Base-by-base conservation (phyloP, 1,140 invertebrate species). In the Penaeus japonicus region DNA sequence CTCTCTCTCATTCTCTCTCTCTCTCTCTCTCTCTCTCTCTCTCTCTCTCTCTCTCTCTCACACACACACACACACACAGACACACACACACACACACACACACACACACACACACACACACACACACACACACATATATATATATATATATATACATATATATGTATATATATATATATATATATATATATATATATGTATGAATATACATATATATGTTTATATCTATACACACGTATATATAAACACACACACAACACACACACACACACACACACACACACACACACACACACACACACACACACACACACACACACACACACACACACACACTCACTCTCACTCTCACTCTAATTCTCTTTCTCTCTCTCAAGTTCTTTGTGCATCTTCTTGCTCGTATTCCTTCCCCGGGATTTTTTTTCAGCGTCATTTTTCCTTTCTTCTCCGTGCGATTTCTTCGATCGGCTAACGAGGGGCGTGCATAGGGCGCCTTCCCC, bases 111-210 rank as follows among this genome's bases (percentile, higher is more conserved):
- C 20, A 65, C 62, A 65, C 20, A 20, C 20, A 20, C 20, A 27
- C 30, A 24, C 62, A 4, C 30, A 12, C 27, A 65, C 27, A 65
- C 27, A 65, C 27, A 65, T 65, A 65, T 65, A 65, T 15, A 65
- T 65, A 65, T 65, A 65, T 15, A 65, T 65, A 65, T 4, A 65
- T 65, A 65, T 65, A 65, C 27, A 65, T 0, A 65, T 65, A 15
- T 65, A 4, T 65, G 62, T 65, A 15, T 65, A 65, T 65, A 15
- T 65, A 65, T 65, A 65, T 65, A 65, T 18, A 15, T 65, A 65
- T 65, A 65, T 65, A 65, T 65, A 65, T 65, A 65, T 65, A 65
- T 65, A 65, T 65, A 65, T 65, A 65, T 65, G 27, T 65, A 65
- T 65, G 27, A n/a, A 65, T 65, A 65, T 65, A 65, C 27, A 65